Conservation (phyloP, 2,888 invertebrate species). For the Eilema caniola region DNA sequence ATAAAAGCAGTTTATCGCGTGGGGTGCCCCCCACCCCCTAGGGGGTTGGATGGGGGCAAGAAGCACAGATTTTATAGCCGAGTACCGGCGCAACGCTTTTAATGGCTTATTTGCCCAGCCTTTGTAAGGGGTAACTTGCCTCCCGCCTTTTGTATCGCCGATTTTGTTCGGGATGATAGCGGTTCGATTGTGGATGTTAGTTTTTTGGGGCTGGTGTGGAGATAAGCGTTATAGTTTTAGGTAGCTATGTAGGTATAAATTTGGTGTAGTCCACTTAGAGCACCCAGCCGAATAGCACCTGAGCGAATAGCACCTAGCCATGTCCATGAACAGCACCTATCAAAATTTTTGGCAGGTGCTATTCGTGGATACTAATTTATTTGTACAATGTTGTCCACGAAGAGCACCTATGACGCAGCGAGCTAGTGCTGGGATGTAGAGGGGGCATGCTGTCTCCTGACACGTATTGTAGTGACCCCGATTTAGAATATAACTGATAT, state of each 20-base stretch:
- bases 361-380: too few species aligned
- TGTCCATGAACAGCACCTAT: too few species aligned
- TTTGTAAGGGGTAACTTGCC: constrained; percentile 73
- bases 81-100: constrained; percentile 83
- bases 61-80: constrained; percentile 86
- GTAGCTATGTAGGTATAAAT: neutral
- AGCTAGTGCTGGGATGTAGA: too few species aligned
- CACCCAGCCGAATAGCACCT: too few species aligned
- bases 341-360: too few species aligned
- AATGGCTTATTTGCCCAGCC: constrained; percentile 86
- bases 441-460: too few species aligned
- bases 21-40: constrained; percentile 48
- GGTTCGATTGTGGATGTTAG: constrained; percentile 54
- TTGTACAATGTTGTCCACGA: too few species aligned
- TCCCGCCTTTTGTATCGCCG: constrained; percentile 74
- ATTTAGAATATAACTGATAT: too few species aligned
- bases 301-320: too few species aligned
- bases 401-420: too few species aligned
- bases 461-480: too few species aligned
- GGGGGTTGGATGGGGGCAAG: constrained; percentile 74
- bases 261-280: too few species aligned
- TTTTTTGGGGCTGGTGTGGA: constrained; percentile 39
- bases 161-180: constrained; percentile 81
- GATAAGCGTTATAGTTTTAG: neutral
- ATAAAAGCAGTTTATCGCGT: constrained; percentile 85